Evolutionary conservation across 2,797 vertebrate species (phyloP), one percentile per base, ranked within the genome.

Genomic region (Myotis pilosus): DNA sequence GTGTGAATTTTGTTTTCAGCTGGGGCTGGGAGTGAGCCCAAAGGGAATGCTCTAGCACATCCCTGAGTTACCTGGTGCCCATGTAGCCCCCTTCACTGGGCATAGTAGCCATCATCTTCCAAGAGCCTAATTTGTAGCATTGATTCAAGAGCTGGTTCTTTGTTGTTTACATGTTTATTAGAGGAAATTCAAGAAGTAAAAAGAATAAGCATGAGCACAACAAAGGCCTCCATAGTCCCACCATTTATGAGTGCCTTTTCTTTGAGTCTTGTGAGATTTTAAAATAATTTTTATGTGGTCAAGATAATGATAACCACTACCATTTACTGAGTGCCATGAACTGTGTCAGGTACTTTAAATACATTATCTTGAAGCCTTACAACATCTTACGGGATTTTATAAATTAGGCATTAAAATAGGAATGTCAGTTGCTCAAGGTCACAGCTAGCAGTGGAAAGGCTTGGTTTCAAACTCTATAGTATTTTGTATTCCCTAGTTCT

Each of bases 371-470:
- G 75, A 95, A 94, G 64, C 88, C 17, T 92, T 25, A 90, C 7
- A 16, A 69, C 15, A 94, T 10, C 17, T 22, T 85, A 28, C 20
- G 85, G 55, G 25, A 68, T 76, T 94, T 83, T 95, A 81, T 66
- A 88, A 90, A n/a, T 72, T 92, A 51, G 47, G 81, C 80, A 82
- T 95, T 87, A 87, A 96, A 92, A 89, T 90, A 72, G 36, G 28
- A 30, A 85, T 94, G 30, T 82, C 47, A 62, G 17, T 79, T 91
- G 30, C 30, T 85, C 20, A 71, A 38, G 38, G 76, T 85, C 38
- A 53, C 8, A 93, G 57, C 78, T 89, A 68, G 19, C 94, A 62
- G 47, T 79, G 6, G 64, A 87, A 94, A 95, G 68, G 23, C 68
- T 71, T 82, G 10, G 16, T 87, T 92, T 96, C 49, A 95, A 84